Conservation (phyloP, 2,888 invertebrate species). For the Ornithoptera priamus region DNA sequence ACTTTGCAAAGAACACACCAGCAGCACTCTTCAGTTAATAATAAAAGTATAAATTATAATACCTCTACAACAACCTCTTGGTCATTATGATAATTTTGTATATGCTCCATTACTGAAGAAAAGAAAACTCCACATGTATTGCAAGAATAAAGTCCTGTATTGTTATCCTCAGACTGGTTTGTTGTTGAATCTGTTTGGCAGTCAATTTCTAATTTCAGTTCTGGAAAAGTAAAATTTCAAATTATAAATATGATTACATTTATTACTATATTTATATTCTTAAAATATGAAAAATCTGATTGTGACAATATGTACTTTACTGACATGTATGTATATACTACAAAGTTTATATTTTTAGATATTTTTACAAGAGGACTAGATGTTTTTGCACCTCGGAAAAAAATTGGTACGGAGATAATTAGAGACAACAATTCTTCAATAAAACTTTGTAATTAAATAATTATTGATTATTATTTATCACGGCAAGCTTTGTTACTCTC, state of each 20-base stretch:
- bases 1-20: too few relatives aligned
- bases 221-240: slow-evolving; percentile 37
- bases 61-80: slow-evolving; percentile 85
- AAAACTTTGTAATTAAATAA: neutral
- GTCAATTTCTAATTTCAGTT: slow-evolving; percentile 42
- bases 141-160: slow-evolving; percentile 80
- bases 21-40: too few relatives aligned
- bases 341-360: too few relatives aligned
- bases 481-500: neutral
- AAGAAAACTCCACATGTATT: slow-evolving; percentile 84
- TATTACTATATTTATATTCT: neutral
- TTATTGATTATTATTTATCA: neutral
- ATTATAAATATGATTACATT: neutral
- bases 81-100: slow-evolving; percentile 83
- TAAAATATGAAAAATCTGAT: neutral
- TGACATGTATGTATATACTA: too few relatives aligned
- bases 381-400: too few relatives aligned
- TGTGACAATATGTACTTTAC: neutral
- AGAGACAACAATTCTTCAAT: neutral
- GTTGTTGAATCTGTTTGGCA: slow-evolving; percentile 41
- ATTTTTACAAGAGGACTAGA: too few relatives aligned
- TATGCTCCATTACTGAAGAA: slow-evolving; percentile 82
- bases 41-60: slow-evolving; percentile 31
- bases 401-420: too few relatives aligned
- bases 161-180: slow-evolving; percentile 42